Evolutionary conservation across 2,888 invertebrate genomes (phyloP).

Genomic region (Spilarctia lutea): DNA sequence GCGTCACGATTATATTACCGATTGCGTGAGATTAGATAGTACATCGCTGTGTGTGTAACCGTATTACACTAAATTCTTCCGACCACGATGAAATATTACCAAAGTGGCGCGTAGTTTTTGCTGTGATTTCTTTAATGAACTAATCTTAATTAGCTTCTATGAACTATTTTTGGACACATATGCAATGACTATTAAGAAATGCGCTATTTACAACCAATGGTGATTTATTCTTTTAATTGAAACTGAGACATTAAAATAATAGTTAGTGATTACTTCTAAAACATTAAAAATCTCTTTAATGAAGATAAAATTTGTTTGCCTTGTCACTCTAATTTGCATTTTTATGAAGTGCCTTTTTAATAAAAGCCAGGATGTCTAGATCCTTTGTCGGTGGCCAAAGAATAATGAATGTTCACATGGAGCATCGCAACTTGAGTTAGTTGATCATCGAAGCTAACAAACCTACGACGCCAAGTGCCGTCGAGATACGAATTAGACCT

Average conservation of each 20-base stretch:
- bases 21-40: constrained; percentile 55
- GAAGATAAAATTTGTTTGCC: no score
- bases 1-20: constrained; percentile 58
- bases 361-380: not conserved
- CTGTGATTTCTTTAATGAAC: not conserved
- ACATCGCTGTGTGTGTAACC: not conserved
- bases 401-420: not conserved
- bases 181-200: no score
- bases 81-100: not conserved
- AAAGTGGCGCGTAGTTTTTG: not conserved
- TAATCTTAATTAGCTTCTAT: not conserved
- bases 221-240: no score
- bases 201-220: no score
- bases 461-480: constrained; percentile 2
- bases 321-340: not conserved
- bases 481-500: constrained; percentile 13
- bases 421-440: not conserved
- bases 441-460: not conserved
- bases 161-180: not conserved
- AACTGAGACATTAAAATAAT: no score
- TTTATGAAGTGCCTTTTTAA: not conserved
- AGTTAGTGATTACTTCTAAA: no score
- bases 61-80: not conserved
- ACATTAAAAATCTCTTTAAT: no score
- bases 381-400: no score